Conservation (phyloP, 1,140 invertebrate species). For the Diploscapter pachys region DNA sequence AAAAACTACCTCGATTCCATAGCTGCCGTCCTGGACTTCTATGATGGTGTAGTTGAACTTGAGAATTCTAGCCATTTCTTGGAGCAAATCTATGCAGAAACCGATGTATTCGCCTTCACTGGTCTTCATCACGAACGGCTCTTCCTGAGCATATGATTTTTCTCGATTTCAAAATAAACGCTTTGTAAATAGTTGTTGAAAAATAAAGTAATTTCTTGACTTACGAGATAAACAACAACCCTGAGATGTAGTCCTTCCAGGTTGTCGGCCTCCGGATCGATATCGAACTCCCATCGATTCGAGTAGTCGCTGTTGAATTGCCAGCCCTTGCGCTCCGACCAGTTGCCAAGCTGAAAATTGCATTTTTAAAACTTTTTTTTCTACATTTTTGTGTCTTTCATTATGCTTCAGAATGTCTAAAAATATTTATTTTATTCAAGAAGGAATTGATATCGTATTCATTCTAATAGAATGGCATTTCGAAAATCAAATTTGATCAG, state of each 20-base stretch:
- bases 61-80: conserved; percentile 66
- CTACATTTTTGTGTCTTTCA: background rate
- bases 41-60: conserved; percentile 78
- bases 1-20: conserved; percentile 68
- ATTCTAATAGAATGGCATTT: no score
- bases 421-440: no score
- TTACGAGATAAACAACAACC: conserved; percentile 51
- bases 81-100: conserved; percentile 60
- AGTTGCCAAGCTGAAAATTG: conserved; percentile 48
- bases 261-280: conserved; percentile 41
- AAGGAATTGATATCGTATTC: no score
- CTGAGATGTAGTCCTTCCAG: conserved; percentile 47
- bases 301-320: conserved; percentile 47
- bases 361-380: no score
- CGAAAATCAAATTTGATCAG: no score
- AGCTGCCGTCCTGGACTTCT: conserved; percentile 71
- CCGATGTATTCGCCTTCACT: conserved; percentile 58
- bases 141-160: conserved; percentile 64
- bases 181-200: no score
- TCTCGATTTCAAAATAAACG: no score
- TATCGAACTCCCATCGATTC: conserved; percentile 54
- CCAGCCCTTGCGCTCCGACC: conserved; percentile 45
- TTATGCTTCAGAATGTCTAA: no score
- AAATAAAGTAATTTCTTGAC: no score
- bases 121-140: conserved; percentile 80